phyloP scores from a whole-genome alignment of 2,888 invertebrate species.

The Timema podura region DNA sequence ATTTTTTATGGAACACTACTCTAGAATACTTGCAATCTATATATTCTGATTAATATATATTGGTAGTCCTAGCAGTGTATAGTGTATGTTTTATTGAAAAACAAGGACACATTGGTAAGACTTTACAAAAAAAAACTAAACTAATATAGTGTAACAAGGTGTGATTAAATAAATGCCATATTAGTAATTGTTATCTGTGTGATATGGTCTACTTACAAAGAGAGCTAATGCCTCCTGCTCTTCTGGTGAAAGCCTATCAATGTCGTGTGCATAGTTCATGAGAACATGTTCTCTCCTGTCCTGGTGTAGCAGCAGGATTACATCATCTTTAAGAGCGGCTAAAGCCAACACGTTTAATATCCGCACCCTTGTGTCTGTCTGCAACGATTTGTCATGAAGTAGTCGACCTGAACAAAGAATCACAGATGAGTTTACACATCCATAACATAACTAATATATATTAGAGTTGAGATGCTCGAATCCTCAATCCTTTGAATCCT shows the following conservation, averaged over 20 bases:
- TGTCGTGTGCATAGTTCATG: constrained; percentile 79
- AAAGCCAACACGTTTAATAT: constrained; percentile 68
- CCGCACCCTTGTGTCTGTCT: constrained; percentile 58
- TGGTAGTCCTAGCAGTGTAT: too few relatives aligned
- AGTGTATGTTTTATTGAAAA: too few relatives aligned
- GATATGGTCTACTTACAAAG: constrained; percentile 57
- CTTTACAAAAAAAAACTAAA: too few relatives aligned
- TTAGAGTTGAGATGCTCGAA: too few relatives aligned
- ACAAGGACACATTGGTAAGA: too few relatives aligned
- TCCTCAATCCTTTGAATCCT: too few relatives aligned
- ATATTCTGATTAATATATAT: too few relatives aligned
- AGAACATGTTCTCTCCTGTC: constrained; percentile 83
- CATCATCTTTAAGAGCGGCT: constrained; percentile 82
- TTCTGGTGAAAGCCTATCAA: constrained; percentile 66
- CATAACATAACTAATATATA: too few relatives aligned
- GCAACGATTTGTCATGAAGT: constrained; percentile 56
- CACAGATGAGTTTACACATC: too few relatives aligned
- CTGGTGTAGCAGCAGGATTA: constrained; percentile 83
- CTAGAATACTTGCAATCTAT: too few relatives aligned
- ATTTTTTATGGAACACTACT: too few relatives aligned
- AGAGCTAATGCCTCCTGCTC: constrained; percentile 78
- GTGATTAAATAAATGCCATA: background rate
- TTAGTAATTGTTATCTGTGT: background rate
- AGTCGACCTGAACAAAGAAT: constrained; percentile 50
- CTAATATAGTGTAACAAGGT: too few relatives aligned